These are phyloP conservation scores for Autographa gamma DNA, from an alignment of 2,888 invertebrate genomes.

Conservation along the genomic window DNA sequence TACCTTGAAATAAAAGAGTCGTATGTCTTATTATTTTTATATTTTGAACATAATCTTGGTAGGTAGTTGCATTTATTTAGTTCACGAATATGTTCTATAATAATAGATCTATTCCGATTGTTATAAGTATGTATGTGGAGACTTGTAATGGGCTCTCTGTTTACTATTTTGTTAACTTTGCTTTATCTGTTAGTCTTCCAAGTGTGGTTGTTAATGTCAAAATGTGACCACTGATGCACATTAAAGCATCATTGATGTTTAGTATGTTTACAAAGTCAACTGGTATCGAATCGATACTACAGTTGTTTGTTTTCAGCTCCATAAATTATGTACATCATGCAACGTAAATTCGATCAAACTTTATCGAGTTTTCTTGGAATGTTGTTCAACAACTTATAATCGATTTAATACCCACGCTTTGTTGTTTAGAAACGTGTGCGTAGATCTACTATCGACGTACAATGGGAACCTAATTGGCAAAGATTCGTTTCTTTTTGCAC, in stretches of 20 bases:
- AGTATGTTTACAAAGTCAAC: slow-evolving; percentile 28
- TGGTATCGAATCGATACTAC: slow-evolving; percentile 32
- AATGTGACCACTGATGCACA: not conserved
- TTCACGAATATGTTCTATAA: too few relatives aligned
- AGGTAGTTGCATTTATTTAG: too few relatives aligned
- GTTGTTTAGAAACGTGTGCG: not conserved
- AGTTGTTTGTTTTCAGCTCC: slow-evolving; percentile 22
- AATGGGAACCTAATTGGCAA: not conserved
- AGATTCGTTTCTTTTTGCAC: not conserved
- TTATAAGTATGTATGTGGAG: too few relatives aligned
- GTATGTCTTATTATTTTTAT: too few relatives aligned
- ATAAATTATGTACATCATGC: slow-evolving; percentile 23
- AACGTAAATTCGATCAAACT: slow-evolving; percentile 6
- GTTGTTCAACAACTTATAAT: slow-evolving; percentile 14
- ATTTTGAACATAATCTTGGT: too few relatives aligned
- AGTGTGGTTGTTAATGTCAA: too few relatives aligned
- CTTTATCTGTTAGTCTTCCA: too few relatives aligned
- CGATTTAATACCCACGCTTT: not conserved
- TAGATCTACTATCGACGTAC: not conserved
- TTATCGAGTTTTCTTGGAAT: slow-evolving; percentile 18
- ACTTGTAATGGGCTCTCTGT: too few relatives aligned
- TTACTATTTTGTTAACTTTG: too few relatives aligned
- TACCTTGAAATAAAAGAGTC: not conserved
- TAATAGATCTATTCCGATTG: too few relatives aligned
- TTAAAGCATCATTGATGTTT: slow-evolving; percentile 25